Percentiles rank a stretch among this genome's conserved stretches.
These are phyloP conservation scores for Hydrozoanthus tunicans DNA, from an alignment of 64 coral and sea anemone species.

Conservation along the genomic window DNA sequence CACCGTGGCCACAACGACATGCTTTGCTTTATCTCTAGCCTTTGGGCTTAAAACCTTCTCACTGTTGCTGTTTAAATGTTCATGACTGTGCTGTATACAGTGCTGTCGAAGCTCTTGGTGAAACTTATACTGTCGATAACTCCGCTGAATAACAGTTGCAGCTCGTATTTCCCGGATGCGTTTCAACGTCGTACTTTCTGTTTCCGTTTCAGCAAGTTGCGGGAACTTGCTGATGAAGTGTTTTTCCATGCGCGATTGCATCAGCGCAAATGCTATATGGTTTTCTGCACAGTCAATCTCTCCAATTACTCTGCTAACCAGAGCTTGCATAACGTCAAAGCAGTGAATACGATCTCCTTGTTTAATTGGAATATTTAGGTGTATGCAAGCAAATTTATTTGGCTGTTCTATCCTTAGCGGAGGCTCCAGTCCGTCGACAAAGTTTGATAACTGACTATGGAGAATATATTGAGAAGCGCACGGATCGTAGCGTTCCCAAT, in stretches of 20 bases:
- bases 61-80: conserved; percentile 12
- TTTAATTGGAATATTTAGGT: conserved; percentile 92
- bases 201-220: conserved; percentile 72
- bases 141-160: conserved; percentile 73
- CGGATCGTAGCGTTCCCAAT: conserved; percentile 86
- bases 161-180: conserved; percentile 83
- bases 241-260: conserved; percentile 92
- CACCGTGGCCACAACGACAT: neutral
- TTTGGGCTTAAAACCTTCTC: neutral
- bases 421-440: conserved; percentile 85
- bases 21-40: neutral
- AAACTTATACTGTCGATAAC: conserved; percentile 71
- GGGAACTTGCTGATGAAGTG: conserved; percentile 85
- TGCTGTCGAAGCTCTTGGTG: conserved; percentile 55
- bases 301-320: conserved; percentile 83
- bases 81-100: conserved; percentile 48
- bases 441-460: conserved; percentile 79
- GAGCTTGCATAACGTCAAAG: conserved; percentile 97
- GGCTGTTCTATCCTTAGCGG: conserved; percentile 85
- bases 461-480: conserved; percentile 89
- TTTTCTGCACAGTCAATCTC: conserved; percentile 74
- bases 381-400: conserved; percentile 86
- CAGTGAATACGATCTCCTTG: conserved; percentile 90
- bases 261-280: conserved; percentile 71
- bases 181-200: conserved; percentile 82